phyloP scores from a whole-genome alignment of 2,797 vertebrate species.

The Bucorvus abyssinicus region DNA sequence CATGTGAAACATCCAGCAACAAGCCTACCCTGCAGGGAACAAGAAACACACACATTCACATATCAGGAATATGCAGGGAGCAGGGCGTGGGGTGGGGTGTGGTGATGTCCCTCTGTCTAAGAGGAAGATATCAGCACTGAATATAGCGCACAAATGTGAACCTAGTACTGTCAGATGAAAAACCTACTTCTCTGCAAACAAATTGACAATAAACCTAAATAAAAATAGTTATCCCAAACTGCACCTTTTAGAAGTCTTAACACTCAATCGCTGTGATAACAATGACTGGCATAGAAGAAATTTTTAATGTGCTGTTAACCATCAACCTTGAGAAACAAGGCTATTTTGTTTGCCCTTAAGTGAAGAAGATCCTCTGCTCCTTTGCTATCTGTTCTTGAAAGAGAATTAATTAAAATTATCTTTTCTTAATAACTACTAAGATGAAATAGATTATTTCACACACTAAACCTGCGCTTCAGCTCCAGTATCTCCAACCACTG shows the following conservation, averaged over 20 bases:
- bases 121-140: neutral
- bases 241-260: neutral
- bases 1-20: constrained; percentile 21
- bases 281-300: neutral
- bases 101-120: neutral
- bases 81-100: neutral
- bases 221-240: neutral
- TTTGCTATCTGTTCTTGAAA: neutral
- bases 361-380: neutral
- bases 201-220: neutral
- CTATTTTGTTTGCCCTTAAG: neutral
- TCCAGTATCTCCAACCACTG: neutral
- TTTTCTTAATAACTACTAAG: neutral
- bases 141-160: neutral
- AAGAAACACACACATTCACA: neutral
- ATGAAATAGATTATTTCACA: neutral
- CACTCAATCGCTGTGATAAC: neutral
- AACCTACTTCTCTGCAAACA: neutral
- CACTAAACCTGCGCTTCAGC: neutral
- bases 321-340: neutral
- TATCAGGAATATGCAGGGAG: neutral
- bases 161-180: neutral
- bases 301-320: neutral
- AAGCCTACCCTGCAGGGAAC: neutral
- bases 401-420: neutral